These are phyloP conservation scores for Arion vulgaris DNA, from an alignment of 1,140 invertebrate genomes.

Conservation along the genomic window DNA sequence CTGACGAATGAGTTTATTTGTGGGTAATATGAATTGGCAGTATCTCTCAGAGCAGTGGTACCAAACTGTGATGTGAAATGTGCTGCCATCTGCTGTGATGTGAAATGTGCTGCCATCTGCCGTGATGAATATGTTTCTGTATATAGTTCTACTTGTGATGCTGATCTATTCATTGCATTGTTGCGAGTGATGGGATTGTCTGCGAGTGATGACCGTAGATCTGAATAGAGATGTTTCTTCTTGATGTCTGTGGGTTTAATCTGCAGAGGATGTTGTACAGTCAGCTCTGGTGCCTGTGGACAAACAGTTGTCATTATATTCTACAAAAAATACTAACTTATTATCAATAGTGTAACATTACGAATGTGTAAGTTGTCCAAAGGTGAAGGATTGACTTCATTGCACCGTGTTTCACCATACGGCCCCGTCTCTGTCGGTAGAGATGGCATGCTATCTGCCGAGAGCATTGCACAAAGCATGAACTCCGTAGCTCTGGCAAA, in stretches of 20 bases:
- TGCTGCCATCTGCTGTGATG: neutral
- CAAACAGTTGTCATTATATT: too few species aligned
- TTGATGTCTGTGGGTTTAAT: slow-evolving; percentile 63
- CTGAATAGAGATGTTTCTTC: slow-evolving; percentile 52
- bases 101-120: neutral
- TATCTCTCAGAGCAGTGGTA: neutral
- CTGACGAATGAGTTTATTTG: neutral
- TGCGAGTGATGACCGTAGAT: slow-evolving; percentile 59
- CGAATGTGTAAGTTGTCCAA: too few species aligned
- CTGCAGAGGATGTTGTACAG: slow-evolving; percentile 33
- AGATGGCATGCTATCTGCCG: too few species aligned
- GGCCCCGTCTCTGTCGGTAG: too few species aligned
- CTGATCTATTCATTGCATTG: slow-evolving; percentile 47
- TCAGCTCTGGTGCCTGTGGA: neutral
- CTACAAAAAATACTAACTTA: too few species aligned
- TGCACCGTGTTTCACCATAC: too few species aligned
- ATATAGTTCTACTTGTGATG: slow-evolving; percentile 6
- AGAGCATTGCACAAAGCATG: too few species aligned
- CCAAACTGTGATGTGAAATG: neutral
- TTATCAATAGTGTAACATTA: too few species aligned
- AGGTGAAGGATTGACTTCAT: too few species aligned
- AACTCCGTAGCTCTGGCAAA: too few species aligned
- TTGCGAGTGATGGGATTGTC: slow-evolving; percentile 40
- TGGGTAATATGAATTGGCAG: neutral
- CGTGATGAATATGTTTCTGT: neutral